Conservation (phyloP, 1,140 invertebrate genomes). For the Panagrolaimus sp. region DNA sequence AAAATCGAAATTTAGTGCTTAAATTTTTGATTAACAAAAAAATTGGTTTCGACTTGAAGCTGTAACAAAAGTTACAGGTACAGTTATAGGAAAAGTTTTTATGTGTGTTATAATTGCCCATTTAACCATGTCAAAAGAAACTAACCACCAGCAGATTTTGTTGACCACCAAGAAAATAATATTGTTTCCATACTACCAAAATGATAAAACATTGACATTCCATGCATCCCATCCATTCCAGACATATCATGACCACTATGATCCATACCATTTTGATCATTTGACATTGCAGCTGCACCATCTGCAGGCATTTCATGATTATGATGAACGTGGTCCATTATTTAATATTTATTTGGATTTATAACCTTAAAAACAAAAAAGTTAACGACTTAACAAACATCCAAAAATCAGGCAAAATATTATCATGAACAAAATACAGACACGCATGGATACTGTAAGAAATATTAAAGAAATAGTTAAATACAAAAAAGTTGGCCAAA, state of each 20-base stretch:
- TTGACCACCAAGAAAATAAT: conserved; percentile 51
- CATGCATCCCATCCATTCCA: conserved; percentile 14
- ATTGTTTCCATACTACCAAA: conserved; percentile 51
- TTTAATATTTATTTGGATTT: neutral
- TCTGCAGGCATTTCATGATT: conserved; percentile 21
- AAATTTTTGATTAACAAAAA: too few species aligned
- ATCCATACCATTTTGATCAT: neutral
- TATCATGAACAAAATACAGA: too few species aligned
- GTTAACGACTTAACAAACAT: neutral
- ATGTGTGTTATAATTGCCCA: too few species aligned
- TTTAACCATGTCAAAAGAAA: too few species aligned
- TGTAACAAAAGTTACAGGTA: too few species aligned
- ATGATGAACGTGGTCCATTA: neutral
- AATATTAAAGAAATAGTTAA: too few species aligned
- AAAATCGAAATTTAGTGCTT: too few species aligned
- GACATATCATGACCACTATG: neutral
- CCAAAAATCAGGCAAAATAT: too few species aligned
- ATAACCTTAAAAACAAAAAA: neutral
- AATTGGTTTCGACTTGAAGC: too few species aligned
- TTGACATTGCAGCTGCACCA: neutral
- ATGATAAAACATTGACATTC: conserved; percentile 51
- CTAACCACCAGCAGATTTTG: conserved; percentile 37
- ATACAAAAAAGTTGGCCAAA: too few species aligned
- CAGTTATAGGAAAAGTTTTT: too few species aligned
- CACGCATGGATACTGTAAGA: too few species aligned